A percentile compares a stretch with the other conserved stretches of the same genome.
phyloP scores from a whole-genome alignment of 2,113 vertebrate species.

The Petrocephalus microphthalmus region DNA sequence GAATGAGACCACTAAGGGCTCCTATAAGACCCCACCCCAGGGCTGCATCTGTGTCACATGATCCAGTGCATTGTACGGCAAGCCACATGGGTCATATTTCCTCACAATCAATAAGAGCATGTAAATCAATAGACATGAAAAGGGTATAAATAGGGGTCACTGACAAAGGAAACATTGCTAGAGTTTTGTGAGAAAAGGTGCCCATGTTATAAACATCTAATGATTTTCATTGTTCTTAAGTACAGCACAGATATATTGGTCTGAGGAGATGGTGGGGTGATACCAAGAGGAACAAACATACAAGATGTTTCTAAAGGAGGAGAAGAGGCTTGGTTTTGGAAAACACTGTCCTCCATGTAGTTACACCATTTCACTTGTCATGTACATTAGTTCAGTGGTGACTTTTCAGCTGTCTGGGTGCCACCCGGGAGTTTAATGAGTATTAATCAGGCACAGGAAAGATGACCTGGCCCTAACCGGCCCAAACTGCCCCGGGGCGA shows the following conservation, averaged over 20 bases:
- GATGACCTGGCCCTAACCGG: not conserved
- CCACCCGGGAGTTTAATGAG: not conserved
- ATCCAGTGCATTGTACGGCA: not conserved
- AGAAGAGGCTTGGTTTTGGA: not conserved
- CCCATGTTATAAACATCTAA: not conserved
- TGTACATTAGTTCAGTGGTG: not conserved
- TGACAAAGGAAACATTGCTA: too few relatives aligned
- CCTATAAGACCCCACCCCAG: not conserved
- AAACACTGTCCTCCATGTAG: not conserved
- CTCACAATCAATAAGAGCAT: not conserved
- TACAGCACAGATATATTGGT: not conserved
- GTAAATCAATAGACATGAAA: not conserved
- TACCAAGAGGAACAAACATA: not conserved
- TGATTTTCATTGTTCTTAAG: not conserved
- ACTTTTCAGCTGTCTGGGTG: not conserved
- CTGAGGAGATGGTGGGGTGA: not conserved
- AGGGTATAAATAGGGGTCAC: not conserved
- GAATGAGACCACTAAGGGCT: not conserved
- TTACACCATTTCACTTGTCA: not conserved
- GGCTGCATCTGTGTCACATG: not conserved
- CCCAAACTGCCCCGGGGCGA: not conserved
- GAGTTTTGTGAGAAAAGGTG: not conserved
- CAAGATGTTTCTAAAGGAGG: not conserved
- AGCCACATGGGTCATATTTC: not conserved
- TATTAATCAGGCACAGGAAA: not conserved